Conservation (phyloP, 2,888 invertebrate genomes). For the Drepana falcataria region DNA sequence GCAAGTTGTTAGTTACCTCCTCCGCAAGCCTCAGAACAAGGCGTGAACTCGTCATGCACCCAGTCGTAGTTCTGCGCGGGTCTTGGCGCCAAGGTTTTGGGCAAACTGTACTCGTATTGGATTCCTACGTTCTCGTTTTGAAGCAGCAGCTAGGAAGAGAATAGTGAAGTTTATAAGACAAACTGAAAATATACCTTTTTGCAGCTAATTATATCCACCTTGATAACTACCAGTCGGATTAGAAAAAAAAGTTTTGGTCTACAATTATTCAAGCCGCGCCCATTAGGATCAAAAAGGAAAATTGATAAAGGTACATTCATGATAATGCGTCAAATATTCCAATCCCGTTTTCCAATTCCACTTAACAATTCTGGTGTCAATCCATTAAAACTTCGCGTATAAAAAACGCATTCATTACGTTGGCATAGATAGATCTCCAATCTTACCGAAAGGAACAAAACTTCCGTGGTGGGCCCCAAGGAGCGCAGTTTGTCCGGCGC, state of each 20-base stretch:
- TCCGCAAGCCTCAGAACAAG: conserved; percentile 93
- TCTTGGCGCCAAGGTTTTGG: conserved; percentile 82
- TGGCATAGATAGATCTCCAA: neutral
- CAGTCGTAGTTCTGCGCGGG: conserved; percentile 89
- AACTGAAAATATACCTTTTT: too few species aligned
- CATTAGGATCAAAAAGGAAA: too few species aligned
- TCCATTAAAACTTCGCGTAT: too few species aligned
- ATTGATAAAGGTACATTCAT: too few species aligned
- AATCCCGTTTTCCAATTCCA: too few species aligned
- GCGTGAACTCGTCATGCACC: conserved; percentile 85
- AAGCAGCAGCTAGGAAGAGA: conserved; percentile 83
- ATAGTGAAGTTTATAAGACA: neutral
- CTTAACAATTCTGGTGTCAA: too few species aligned
- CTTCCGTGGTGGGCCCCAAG: conserved; percentile 93
- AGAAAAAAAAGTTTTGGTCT: too few species aligned
- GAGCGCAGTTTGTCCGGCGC: conserved; percentile 91
- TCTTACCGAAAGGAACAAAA: conserved; percentile 88
- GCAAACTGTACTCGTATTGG: conserved; percentile 93
- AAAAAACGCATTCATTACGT: too few species aligned
- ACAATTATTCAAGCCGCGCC: too few species aligned
- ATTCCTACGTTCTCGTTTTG: conserved; percentile 89
- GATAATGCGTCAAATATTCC: too few species aligned
- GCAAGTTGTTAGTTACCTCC: conserved; percentile 80
- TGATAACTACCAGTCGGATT: too few species aligned
- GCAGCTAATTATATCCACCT: too few species aligned